Base-by-base conservation (phyloP, 2,113 vertebrate species). In the Morone saxatilis region DNA sequence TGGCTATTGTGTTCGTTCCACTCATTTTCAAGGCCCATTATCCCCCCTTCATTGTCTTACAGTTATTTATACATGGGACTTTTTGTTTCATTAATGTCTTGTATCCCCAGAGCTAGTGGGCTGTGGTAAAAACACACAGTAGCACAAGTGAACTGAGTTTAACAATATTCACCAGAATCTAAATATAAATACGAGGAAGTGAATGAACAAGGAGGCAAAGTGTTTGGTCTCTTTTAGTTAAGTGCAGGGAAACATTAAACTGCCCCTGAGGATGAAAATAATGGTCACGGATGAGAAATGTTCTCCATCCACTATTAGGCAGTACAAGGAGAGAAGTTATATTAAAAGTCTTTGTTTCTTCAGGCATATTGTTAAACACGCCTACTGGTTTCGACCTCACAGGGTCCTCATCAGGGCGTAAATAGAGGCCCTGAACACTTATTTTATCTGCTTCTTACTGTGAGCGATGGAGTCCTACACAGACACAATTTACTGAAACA, bases 1-100 rank as follows among this genome's bases (percentile, higher is more conserved):
- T 57, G 65, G 25, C 56, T 78, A 45, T 81, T 80, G 53, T 87
- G 66, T 63, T 63, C 47, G 8, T 43, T 51, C 22, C 71, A 48
- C 50, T 78, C 47, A 22, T 31, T 67, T 76, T 59, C 31, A 73
- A 45, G 45, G 6, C 45, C 43, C 12, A n/a, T 45, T 57, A 65
- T 41, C 9, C 56, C 17, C 16, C 0, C 47, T 20, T 57, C 14
- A 43, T 45, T 66, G 14, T 81, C 13, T 80, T 41, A 22, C 22
- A 47, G 53, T 40, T 50, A 61, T 76, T 81, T 78, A 67, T 38
- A 47, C 14, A 11, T 43, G 11, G 16, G 41, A 9, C 13, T 62
- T 77, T 78, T 67, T 31, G 56, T 48, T 17, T 19, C n/a, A 45
- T 4, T 48, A 1, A 11, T 25, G 45, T 75, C 36, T 71, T 40